Evolutionary conservation across 2,888 invertebrate species (phyloP).

Genomic region (Aromia moschata): DNA sequence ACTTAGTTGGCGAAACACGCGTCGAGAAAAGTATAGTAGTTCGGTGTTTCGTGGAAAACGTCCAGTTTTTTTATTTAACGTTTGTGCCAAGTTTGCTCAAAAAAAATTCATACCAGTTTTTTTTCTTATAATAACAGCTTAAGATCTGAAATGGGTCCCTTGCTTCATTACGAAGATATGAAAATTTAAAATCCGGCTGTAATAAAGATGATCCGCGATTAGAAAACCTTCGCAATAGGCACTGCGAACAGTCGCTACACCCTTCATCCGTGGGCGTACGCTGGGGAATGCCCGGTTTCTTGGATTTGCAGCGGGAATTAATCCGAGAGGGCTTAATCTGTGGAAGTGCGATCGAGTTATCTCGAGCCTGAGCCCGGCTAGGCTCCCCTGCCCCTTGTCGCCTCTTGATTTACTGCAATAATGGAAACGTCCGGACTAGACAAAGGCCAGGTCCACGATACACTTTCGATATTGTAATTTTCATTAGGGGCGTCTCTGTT

Average conservation of each 20-base stretch:
- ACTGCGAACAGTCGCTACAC: conserved; percentile 1
- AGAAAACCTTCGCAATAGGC: not conserved
- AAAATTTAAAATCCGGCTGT: no score
- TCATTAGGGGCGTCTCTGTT: not conserved
- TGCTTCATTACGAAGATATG: no score
- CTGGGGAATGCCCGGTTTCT: conserved; percentile 15
- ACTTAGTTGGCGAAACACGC: no score
- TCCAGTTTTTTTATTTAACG: no score
- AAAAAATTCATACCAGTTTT: no score
- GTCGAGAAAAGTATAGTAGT: no score
- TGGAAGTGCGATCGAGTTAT: conserved; percentile 25
- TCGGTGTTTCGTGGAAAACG: no score
- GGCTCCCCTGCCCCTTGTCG: conserved; percentile 14
- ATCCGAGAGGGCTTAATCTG: conserved; percentile 17
- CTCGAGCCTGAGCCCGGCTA: conserved; percentile 15
- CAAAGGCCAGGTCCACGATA: conserved; percentile 12
- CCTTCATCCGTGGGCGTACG: conserved; percentile 17
- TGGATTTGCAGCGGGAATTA: conserved; percentile 22
- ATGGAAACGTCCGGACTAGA: conserved; percentile 1
- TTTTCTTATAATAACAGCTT: no score
- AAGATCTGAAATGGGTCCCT: no score
- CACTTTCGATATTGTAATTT: not conserved
- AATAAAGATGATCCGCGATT: no score
- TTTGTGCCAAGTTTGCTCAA: no score
- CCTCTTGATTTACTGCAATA: conserved; percentile 15